Base-by-base conservation (phyloP, 2,888 invertebrate species). In the Troides aeacus region DNA sequence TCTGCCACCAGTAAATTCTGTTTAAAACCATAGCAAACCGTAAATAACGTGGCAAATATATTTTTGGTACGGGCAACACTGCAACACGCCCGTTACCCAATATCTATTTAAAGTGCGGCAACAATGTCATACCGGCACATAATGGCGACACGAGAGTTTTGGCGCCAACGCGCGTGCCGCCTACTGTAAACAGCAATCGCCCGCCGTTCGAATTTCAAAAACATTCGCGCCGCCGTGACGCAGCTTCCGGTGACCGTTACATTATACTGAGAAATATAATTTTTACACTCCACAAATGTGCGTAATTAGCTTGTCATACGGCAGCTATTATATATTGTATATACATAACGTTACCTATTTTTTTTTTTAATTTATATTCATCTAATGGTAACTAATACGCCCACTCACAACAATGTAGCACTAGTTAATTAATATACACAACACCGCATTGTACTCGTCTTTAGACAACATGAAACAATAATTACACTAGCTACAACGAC, bases 131-230 rank as follows among this genome's bases (percentile, higher is more conserved):
- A 58, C 70, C 62, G 70, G 64, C 73, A 69, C 75, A 74, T 76
- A 77, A 81, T 78, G 84, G 87, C 89, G 91, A 90, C 90, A 90
- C 82, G 71, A 62, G 75, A 73, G 78, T 83, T 86, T 86, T 81
- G 86, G 87, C 86, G 86, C 85, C 84, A 83, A 82, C 86, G 91
- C 85, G 86, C 91, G 91, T 91, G 91, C 89, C 81, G 81, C 74
- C 78, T 83, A 79, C 78, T 83, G 88, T 90, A 92, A 92, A 91
- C 91, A 90, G 79, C 78, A 81, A 84, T 84, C 78, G 83, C 80
- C 79, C 81, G 84, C 84, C 86, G 91, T 89, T 91, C 89, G 81
- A 81, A 88, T 90, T 91, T 89, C 91, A 89, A 90, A 89, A 91
- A 91, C 91, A 91, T 81, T 80, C 77, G 79, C 77, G 81, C 86